phyloP scores from a whole-genome alignment of 2,113 vertebrate species.

The Dicrurus megarhynchus region DNA sequence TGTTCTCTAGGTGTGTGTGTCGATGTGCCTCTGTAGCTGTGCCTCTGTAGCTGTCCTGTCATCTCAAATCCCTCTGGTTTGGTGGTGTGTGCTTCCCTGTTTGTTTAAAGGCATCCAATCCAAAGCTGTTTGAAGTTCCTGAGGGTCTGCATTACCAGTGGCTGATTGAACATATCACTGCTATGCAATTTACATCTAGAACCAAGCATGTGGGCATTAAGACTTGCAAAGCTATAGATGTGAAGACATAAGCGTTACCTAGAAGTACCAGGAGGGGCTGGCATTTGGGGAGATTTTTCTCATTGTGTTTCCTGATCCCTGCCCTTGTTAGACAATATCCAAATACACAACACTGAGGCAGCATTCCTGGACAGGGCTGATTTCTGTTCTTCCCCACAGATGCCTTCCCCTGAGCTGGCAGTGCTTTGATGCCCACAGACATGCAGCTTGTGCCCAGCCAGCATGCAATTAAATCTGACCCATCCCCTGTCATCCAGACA shows the following conservation, averaged over 20 bases:
- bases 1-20: background rate
- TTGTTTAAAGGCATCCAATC: background rate
- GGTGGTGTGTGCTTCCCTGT: background rate
- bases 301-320: background rate
- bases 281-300: background rate
- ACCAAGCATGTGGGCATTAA: background rate
- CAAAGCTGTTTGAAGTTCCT: background rate
- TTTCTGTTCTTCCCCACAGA: background rate
- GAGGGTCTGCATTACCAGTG: background rate
- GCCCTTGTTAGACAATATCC: background rate
- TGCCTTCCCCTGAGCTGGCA: background rate
- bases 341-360: accelerated
- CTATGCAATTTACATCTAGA: background rate
- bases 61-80: background rate
- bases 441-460: background rate
- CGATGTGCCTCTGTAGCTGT: background rate
- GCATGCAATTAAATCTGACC: background rate
- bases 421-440: background rate
- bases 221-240: background rate
- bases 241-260: background rate
- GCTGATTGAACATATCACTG: accelerated
- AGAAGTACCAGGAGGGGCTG: background rate
- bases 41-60: background rate
- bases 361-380: background rate
- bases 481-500: background rate